Evolutionary conservation across 2,888 invertebrate species (phyloP), one percentile per base, ranked within the genome.

Genomic region (Gari tellinella): DNA sequence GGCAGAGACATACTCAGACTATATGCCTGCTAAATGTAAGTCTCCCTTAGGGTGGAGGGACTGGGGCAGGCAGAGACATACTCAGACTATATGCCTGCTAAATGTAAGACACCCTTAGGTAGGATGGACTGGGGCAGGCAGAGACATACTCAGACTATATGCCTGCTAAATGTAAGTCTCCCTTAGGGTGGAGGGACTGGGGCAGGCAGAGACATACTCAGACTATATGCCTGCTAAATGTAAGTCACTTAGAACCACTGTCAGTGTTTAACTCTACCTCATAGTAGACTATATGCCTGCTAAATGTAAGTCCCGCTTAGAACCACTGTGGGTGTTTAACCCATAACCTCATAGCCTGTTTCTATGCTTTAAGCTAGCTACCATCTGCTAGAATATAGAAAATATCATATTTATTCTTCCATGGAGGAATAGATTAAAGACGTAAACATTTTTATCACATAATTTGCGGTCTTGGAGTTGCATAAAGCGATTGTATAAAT

Each of bases 101-200:
- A 99, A 82, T 82, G 88, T 89, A 79, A 75, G 84, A 75, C n/a
- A n/a, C n/a, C n/a, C n/a, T n/a, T n/a, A n/a, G n/a, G 78, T 98
- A 97, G 82, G 98, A 99, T 89, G 98, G 98, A 89, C 95, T 99
- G 94, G 98, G 98, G 15, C 97, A 99, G 17, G 98, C 99, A 0
- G 99, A 99, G 92, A 99, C 99, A 0, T 99, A 99, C 90, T 96
- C 98, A 7, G 98, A 99, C 89, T 99, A 99, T 91, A 97, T 97
- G 96, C 99, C 99, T 0, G 94, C 96, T 0, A 99, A 99, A 82
- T 82, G 88, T 89, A 79, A 75, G 84, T 76, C n/a, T n/a, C n/a
- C n/a, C n/a, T n/a, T n/a, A n/a, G n/a, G n/a, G n/a, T n/a, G n/a
- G n/a, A n/a, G n/a, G n/a, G n/a, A n/a, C n/a, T n/a, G n/a, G n/a